Base-by-base conservation (phyloP, 2,888 invertebrate genomes). In the Apodemia duryi region DNA sequence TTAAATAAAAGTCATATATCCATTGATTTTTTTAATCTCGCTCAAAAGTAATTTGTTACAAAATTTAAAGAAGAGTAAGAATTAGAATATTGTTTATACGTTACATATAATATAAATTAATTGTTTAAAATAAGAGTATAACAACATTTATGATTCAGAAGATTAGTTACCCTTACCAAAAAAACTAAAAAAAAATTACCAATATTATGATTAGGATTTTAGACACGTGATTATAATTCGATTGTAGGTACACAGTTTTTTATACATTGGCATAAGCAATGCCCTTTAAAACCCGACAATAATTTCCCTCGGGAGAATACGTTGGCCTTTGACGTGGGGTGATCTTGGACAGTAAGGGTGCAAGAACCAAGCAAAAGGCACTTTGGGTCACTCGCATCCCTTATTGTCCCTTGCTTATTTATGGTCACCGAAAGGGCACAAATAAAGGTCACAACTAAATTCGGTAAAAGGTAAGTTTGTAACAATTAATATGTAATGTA, bases 261-360 rank as follows among this genome's bases (percentile, higher is more conserved):
- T 89, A 80, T 88, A 83, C 80, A 81, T 89, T 78, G 75, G 77
- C 84, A 84, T 84, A 85, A 88, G 88, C 85, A 84, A 81, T 88
- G 89, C 91, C 92, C 92, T 92, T 91, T 91, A 92, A 92, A 92
- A 89, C 91, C 91, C 86, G 87, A 88, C 91, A 88, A 91, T 92
- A 90, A 92, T 92, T 92, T 92, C 92, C 92, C 92, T 71, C 64
- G 92, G 84, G 92, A 82, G 77, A 77, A 73, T 75, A 78, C 82
- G 74, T 80, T 88, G 86, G 86, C 87, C 87, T 88, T 89, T 89
- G 88, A 86, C 86, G 82, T 88, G 90, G 64, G 91, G 90, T 82
- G 82, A 80, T 79, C 78, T 79, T 85, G 89, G 91, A 86, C 91
- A 84, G 81, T 85, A 88, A 85, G 77, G 84, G 82, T 78, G 82